Evolutionary conservation across 2,888 invertebrate species (phyloP).

Genomic region (Chaitophorus viminalis): DNA sequence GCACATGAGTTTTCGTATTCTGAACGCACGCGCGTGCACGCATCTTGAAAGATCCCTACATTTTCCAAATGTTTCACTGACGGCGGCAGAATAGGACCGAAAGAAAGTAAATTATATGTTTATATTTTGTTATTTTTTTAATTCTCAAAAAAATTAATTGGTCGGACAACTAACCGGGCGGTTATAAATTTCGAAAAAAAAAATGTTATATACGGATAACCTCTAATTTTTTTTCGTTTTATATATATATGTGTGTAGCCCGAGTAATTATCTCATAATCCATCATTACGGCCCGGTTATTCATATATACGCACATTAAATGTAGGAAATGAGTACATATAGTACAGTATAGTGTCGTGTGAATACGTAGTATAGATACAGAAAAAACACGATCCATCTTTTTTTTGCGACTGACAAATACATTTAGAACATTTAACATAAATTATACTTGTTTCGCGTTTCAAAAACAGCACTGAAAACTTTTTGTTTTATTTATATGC

Average conservation of each 20-base stretch:
- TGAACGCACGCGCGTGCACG: constrained; percentile 10
- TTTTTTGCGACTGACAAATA: constrained; percentile 52
- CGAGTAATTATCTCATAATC: constrained; percentile 47
- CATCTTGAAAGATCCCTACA: constrained; percentile 1
- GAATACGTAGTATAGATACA: background rate
- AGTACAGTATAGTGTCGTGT: background rate
- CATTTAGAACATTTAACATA: constrained; percentile 44
- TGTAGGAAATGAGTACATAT: constrained; percentile 12
- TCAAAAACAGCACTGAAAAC: background rate
- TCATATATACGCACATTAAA: constrained; percentile 6
- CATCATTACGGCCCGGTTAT: constrained; percentile 17
- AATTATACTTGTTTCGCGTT: constrained; percentile 28
- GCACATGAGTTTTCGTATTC: constrained; percentile 43
- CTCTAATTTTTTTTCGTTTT: background rate
- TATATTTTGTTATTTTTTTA: background rate
- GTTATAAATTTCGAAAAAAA: constrained; percentile 48
- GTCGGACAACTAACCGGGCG: constrained; percentile 15
- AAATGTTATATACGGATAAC: constrained; percentile 25
- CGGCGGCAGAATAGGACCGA: constrained; percentile 24
- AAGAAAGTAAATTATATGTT: constrained; percentile 18
- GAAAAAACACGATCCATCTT: constrained; percentile 42
- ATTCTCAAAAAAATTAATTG: constrained; percentile 39
- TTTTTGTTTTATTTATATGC: constrained; percentile 1
- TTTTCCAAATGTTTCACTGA: constrained; percentile 53
- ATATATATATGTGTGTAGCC: background rate